These are phyloP conservation scores for Torymus tubicola DNA, from an alignment of 2,888 invertebrate genomes.

Conservation along the genomic window DNA sequence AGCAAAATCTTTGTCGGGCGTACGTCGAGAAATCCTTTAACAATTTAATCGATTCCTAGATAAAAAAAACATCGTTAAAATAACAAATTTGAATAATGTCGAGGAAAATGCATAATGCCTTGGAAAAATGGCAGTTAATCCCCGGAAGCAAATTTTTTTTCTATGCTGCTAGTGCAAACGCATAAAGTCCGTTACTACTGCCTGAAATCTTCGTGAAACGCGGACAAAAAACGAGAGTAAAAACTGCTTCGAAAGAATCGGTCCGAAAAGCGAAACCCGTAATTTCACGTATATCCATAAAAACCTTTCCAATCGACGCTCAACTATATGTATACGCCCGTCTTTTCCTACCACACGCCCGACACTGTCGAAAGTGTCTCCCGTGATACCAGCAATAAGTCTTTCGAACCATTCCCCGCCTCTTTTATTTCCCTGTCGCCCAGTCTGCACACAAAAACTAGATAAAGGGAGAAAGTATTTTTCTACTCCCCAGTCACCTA, in stretches of 20 bases:
- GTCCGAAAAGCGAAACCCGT: not conserved
- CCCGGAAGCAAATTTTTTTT: constrained; percentile 7
- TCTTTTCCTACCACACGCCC: not conserved
- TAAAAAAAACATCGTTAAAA: not conserved
- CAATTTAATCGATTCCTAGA: not conserved
- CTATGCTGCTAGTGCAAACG: not conserved
- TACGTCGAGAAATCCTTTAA: no score
- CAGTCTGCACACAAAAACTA: no score
- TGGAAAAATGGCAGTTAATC: not conserved
- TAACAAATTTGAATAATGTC: no score
- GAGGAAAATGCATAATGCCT: not conserved
- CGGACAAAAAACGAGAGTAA: not conserved
- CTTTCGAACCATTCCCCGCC: not conserved
- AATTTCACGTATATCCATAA: constrained; percentile 33
- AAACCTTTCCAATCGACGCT: constrained; percentile 34
- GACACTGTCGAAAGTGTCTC: constrained; percentile 35
- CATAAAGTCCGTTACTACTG: constrained; percentile 5
- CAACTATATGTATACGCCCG: not conserved
- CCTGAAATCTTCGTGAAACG: not conserved
- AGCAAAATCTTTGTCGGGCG: no score
- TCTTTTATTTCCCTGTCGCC: constrained; percentile 2
- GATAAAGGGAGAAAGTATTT: not conserved
- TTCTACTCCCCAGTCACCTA: no score
- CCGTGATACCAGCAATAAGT: not conserved
- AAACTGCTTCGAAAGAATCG: not conserved